phyloP scores from a whole-genome alignment of 2,888 invertebrate genomes.

The Litoditis marina region DNA sequence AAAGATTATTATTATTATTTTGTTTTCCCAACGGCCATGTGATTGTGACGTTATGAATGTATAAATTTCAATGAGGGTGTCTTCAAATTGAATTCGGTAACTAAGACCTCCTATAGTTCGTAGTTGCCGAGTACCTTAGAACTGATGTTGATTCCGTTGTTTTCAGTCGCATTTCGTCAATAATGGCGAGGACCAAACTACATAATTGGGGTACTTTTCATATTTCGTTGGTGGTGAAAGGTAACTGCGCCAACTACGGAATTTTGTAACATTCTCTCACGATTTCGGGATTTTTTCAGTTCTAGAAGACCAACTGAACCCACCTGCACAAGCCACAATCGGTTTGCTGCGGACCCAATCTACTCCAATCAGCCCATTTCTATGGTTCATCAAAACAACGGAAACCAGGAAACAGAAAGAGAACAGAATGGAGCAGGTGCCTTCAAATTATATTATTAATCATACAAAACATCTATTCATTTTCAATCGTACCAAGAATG shows the following conservation, averaged over 20 bases:
- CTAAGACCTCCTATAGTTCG: too few species aligned
- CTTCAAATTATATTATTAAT: conserved; percentile 13
- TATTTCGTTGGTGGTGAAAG: too few species aligned
- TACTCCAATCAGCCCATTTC: conserved; percentile 43
- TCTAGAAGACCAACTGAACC: background rate
- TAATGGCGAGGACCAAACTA: background rate
- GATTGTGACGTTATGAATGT: too few species aligned
- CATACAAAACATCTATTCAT: background rate
- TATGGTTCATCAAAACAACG: conserved; percentile 53
- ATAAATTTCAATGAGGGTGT: too few species aligned
- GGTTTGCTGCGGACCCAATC: conserved; percentile 60
- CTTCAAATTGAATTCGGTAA: too few species aligned
- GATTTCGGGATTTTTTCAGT: too few species aligned
- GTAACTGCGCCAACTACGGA: too few species aligned
- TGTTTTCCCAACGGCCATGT: too few species aligned
- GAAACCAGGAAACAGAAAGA: conserved; percentile 54
- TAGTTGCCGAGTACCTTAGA: too few species aligned
- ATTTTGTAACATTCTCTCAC: too few species aligned
- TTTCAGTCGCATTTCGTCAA: background rate
- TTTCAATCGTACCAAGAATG: conserved; percentile 1
- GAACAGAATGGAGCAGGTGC: conserved; percentile 49
- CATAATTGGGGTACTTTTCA: background rate
- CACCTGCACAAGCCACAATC: conserved; percentile 52
- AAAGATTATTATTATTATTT: too few species aligned
- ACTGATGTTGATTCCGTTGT: too few species aligned